Conservation (phyloP, 2,113 vertebrate species). For the Enhydra lutris region DNA sequence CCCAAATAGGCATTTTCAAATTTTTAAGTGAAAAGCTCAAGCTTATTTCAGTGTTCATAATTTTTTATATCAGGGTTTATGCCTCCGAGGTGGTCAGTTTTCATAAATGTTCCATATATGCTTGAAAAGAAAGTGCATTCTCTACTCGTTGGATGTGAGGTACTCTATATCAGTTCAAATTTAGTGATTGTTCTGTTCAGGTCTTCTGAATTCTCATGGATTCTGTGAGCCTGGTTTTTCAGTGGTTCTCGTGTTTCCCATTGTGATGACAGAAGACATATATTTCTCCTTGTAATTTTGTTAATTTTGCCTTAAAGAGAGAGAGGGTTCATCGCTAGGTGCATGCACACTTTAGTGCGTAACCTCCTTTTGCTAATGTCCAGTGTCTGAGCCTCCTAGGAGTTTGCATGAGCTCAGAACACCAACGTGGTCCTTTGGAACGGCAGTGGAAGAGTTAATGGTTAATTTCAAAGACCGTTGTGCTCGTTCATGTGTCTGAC, state of each 20-base stretch:
- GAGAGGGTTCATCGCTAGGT: background rate
- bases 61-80: background rate
- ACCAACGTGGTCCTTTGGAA: background rate
- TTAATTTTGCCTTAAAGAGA: background rate
- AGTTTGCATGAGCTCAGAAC: background rate
- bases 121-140: background rate
- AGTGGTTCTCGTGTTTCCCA: background rate
- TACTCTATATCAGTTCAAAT: background rate
- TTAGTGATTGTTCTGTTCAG: background rate
- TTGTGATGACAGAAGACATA: background rate
- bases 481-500: background rate
- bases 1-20: background rate
- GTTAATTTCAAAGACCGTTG: slow-evolving; percentile 17
- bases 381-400: background rate
- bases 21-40: slow-evolving; percentile 32
- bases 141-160: background rate
- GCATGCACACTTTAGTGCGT: background rate
- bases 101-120: background rate
- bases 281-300: background rate
- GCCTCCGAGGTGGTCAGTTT: background rate
- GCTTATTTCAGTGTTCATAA: background rate
- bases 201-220: background rate
- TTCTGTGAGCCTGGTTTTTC: background rate
- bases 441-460: background rate
- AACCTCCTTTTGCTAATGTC: slow-evolving; percentile 7